A percentile compares a stretch with the other conserved stretches of the same genome.
phyloP scores from a whole-genome alignment of 1,140 invertebrate species.

The Hyphantria cunea region DNA sequence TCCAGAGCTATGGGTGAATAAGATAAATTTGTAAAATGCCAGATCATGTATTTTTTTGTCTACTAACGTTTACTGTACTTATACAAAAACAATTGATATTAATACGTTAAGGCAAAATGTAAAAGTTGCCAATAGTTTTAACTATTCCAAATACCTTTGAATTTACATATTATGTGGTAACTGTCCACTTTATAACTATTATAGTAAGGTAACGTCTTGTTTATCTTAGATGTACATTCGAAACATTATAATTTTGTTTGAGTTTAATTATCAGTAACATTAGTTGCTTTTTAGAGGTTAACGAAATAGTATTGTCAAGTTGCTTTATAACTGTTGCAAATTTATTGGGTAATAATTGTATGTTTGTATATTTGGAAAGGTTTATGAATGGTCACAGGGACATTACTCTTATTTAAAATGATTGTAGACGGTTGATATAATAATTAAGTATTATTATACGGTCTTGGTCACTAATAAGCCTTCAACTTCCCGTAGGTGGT shows the following conservation, averaged over 20 bases:
- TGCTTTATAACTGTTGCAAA: slow-evolving; percentile 7
- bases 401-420: slow-evolving; percentile 2
- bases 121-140: background rate
- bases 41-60: too few species aligned
- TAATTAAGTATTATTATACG: slow-evolving; percentile 1
- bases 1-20: too few species aligned
- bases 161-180: slow-evolving; percentile 10
- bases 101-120: background rate
- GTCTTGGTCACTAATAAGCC: slow-evolving; percentile 1
- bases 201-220: slow-evolving; percentile 19
- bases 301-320: slow-evolving; percentile 14
- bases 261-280: slow-evolving; percentile 15
- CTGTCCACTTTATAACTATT: slow-evolving; percentile 15
- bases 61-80: too few species aligned
- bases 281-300: slow-evolving; percentile 11
- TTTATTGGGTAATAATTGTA: slow-evolving; percentile 18
- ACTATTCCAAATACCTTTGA: slow-evolving; percentile 20
- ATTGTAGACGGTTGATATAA: slow-evolving; percentile 2
- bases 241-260: slow-evolving; percentile 10
- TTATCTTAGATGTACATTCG: slow-evolving; percentile 19
- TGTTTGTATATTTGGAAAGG: slow-evolving; percentile 17
- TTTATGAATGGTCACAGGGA: slow-evolving; percentile 14
- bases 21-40: too few species aligned
- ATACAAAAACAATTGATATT: background rate
- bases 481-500: background rate